phyloP scores from a whole-genome alignment of 92 coral and sea anemone species.

The Epizoanthus rinbou region DNA sequence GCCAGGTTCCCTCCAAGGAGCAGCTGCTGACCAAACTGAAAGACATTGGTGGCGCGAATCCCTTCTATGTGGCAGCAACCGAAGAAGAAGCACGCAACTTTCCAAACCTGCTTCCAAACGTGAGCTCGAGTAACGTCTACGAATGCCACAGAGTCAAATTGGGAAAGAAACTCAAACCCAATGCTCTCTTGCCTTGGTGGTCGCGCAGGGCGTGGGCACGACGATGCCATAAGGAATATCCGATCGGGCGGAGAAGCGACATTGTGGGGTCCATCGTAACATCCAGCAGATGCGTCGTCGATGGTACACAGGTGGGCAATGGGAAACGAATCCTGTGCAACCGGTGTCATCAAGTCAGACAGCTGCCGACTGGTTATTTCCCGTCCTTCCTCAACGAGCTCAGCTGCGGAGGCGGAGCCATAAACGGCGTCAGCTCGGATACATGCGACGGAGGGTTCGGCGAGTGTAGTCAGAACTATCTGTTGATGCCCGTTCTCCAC shows the following conservation, averaged over 20 bases:
- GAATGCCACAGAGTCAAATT: background rate
- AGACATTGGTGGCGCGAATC: slow-evolving; percentile 34
- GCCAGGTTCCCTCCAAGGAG: slow-evolving; percentile 6
- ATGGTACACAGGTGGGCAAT: background rate
- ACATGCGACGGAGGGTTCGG: background rate
- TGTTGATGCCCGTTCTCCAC: background rate
- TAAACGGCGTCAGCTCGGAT: background rate
- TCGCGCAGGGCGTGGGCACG: no score
- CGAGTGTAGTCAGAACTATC: background rate
- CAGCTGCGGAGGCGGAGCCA: slow-evolving; percentile 4
- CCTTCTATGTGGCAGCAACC: slow-evolving; percentile 22
- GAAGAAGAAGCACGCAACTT: background rate
- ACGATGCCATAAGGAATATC: background rate
- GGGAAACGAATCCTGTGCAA: background rate
- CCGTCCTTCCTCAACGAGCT: background rate
- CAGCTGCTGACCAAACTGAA: slow-evolving; percentile 24
- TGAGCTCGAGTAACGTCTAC: slow-evolving; percentile 5
- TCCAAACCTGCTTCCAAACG: slow-evolving; percentile 23
- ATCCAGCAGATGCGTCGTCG: background rate
- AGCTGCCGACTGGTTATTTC: slow-evolving; percentile 11
- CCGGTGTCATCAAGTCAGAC: slow-evolving; percentile 15
- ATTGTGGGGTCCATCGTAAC: background rate
- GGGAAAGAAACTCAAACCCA: no score
- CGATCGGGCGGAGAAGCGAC: slow-evolving; percentile 1
- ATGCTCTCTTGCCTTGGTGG: background rate